Conservation (phyloP, 2,888 invertebrate genomes). For the Eristalinus aeneus region DNA sequence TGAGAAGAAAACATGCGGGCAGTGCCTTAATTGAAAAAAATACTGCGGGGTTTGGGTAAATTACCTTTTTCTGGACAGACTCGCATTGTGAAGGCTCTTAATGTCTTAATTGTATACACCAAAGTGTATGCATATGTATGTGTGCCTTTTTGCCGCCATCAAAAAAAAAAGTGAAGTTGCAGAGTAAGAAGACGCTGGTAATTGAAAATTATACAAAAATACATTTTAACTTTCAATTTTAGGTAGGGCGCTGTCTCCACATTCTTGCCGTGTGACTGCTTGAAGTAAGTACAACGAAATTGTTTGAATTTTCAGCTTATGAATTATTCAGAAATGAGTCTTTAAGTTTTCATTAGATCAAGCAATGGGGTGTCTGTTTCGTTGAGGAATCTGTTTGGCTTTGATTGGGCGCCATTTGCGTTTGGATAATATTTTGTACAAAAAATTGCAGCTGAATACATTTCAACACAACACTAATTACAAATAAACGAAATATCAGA, state of each 20-base stretch:
- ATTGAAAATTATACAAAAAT: background rate
- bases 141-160: too few relatives aligned
- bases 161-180: background rate
- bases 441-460: too few relatives aligned
- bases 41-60: conserved; percentile 42
- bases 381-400: too few relatives aligned
- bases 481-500: background rate
- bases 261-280: background rate
- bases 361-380: too few relatives aligned
- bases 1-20: conserved; percentile 58
- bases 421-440: too few relatives aligned
- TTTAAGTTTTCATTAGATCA: too few relatives aligned
- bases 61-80: background rate
- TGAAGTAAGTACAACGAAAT: background rate
- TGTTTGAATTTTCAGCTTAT: background rate
- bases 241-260: background rate
- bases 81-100: conserved; percentile 11
- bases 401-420: too few relatives aligned
- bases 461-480: too few relatives aligned
- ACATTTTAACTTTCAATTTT: background rate
- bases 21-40: conserved; percentile 67
- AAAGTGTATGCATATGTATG: too few relatives aligned
- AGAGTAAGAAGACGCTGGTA: background rate
- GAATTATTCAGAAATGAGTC: background rate
- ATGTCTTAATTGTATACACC: conserved; percentile 22